Evolutionary conservation across 2,888 invertebrate species (phyloP), one percentile per base, ranked within the genome.

Genomic region (Agonopterix subpropinquella): DNA sequence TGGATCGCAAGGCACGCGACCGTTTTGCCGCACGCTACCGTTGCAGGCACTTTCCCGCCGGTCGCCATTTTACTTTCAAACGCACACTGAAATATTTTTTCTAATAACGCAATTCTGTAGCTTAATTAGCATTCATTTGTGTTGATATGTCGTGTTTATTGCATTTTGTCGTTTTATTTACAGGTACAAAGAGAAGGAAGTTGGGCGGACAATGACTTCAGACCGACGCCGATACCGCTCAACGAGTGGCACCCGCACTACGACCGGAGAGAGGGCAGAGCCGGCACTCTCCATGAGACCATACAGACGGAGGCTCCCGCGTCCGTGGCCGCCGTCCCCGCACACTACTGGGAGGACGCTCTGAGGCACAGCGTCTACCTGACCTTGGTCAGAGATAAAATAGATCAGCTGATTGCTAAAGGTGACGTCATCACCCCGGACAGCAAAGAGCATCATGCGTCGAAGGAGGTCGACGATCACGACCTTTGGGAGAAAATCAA

Each of bases 361-460:
- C 72, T 94, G 37, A 89, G 92, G 52, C 92, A 93, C 76, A 92
- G 93, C 54, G 90, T 91, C 5, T 92, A 91, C 62, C 84, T 93
- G 56, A 91, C 93, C 1, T 81, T 93, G 9, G 82, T 90, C 47
- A 75, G 91, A 55, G 90, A 91, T 62, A 88, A 89, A 62, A 89
- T 90, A 55, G 82, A 88, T 52, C 83, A 87, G 50, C 77, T 90
- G 3, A 84, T 89, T 50, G 74, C 89, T 2, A 77, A 74, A 59
- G 78, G 78, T 11, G 66, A 72, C 41, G 61, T 73, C 52, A 60
- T 70, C 51, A 66, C 73, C 10, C 69, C 77, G 2, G 63, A 76
- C 43, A 65, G 49, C 41, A 77, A 73, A 59, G 73, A 77, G 9
- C 62, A 61, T 11, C 57, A 64, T 39, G 54, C 56, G n/a, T 64